Base-by-base conservation (phyloP, 92 coral and sea anemone species). In the Porites lobata region DNA sequence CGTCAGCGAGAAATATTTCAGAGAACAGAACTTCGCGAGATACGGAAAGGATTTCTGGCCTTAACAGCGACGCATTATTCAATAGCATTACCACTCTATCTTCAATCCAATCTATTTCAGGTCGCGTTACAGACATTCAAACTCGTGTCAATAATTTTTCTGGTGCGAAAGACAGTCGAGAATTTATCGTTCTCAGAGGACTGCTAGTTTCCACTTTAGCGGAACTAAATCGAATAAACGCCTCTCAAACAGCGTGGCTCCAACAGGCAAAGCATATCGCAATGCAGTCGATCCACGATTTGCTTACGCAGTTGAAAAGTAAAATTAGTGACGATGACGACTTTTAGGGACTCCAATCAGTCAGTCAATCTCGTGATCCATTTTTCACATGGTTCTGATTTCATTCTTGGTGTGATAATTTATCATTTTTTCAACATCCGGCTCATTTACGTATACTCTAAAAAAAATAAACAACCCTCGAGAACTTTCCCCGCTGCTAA, bases 191-290 rank as follows among this genome's bases (percentile, higher is more conserved):
- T 9, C 65, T 95, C 75, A 50, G 92, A 58, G 96, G 90, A 1
- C 76, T 95, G 82, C 72, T 95, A 10, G 90, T 91, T 9, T 69
- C 96, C 20, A 91, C 91, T 32, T 54, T 81, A 52, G 93, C 95
- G 14, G 96, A 95, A 74, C 58, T 95, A 13, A 83, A 87, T 22
- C 84, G 98, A 20, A 77, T 95, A 12, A 78, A 91, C 58, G 66
- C 95, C 1, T 78, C 69, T 22, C 93, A 89, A 0, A 85, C 90
- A 14, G 83, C 86, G 20, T 95, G 98, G 98, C 79, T 95, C 47
- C 93, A 88, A 29, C 89, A 82, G 18, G 94, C 98, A 13, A 94
- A 89, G 61, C 75, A 76, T 12, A 93, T 95, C 88, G 96, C 96
- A 0, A 73, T 89, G 82, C 90, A 89, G 72, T 96, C 96, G 1